Base-by-base conservation (phyloP, 2,888 invertebrate genomes). In the Schrankia costaestrigalis region DNA sequence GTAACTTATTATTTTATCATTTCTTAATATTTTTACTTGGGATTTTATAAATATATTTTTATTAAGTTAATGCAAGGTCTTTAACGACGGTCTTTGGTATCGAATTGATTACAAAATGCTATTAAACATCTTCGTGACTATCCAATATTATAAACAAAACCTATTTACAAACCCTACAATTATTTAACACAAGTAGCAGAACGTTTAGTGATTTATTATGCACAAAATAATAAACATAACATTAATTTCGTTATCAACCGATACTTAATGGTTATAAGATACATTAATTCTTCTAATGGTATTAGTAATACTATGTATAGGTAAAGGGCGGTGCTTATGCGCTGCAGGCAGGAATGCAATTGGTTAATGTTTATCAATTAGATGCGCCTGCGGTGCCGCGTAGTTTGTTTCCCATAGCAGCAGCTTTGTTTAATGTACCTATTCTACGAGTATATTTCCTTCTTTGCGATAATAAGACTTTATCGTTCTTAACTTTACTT, bases 301-400 rank as follows among this genome's bases (percentile, higher is more conserved):
- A 6, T 21, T n/a, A 6, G 6, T 21, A 6, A n/a, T 21, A 7
- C 9, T 6, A 3, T 21, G 31, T 45, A 28, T 45, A 41, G 29
- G 27, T 48, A 48, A 47, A 56, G 50, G 57, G 58, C 46, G 48
- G 45, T 41, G 34, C 29, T 51, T 50, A 36, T 47, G 56, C 46
- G 55, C 56, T 49, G 32, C 38, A 29, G 56, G 60, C 49, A 53
- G 62, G 66, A 63, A 71, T 71, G 72, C 66, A 66, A 72, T 78
- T 71, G 74, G 68, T 63, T 63, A 63, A 71, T 74, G 71, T 72
- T 78, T 78, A 75, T 71, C 69, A 74, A 78, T 78, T 78, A 73
- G 74, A 73, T 76, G 78, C 70, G 72, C 74, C 59, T 34, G 58
- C 64, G 67, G 69, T 64, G 46, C 19, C 9, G 47, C 12, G 31